Evolutionary conservation across 2,113 vertebrate species (phyloP), one percentile per base, ranked within the genome.

Genomic region (Cyphomyrus discorhynchus): DNA sequence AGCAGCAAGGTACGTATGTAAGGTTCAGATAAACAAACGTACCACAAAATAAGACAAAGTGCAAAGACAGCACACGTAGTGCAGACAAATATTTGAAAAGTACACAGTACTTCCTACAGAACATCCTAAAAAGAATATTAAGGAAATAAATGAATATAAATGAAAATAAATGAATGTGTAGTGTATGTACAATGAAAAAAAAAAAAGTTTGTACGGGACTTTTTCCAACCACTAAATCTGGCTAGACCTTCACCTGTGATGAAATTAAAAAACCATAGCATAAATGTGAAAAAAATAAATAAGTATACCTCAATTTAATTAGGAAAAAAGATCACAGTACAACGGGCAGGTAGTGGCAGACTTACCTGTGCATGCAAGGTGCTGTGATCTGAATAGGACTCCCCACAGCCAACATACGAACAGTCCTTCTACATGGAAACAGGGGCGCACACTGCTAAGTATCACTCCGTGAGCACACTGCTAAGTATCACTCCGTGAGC

Each of bases 371-470:
- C 98, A 0, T 99, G 98, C 90, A 97, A 94, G 1, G 98, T 99
- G 95, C 98, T 99, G 94, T 99, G 98, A 92, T 99, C 98, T 1
- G 97, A 97, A 89, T 94, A 97, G 42, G 98, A 99, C 89, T 99
- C 98, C 89, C 98, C 98, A 45, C 98, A 99, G 39, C 98, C 98
- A 1, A 99, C 97, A 0, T 99, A 99, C 3, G 97, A 93, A 92
- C 98, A 99, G 84, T 97, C 95, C 19, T 93, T 95, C 98, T 99
- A 86, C 11, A 70, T 42, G 24, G 52, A 80, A 52, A 39, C 83
- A 52, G 17, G 17, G 70, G 1, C 3, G 1, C 9, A n/a, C 10
- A 45, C 49, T n/a, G 70, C 31, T 58, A 27, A 42, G 42, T 56
- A 6, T 83, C 49, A 83, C 53, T 15, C 35, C 8, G 1, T 6